These are phyloP conservation scores for Pardalotus punctatus DNA, from an alignment of 2,113 vertebrate species.

Conservation along the genomic window DNA sequence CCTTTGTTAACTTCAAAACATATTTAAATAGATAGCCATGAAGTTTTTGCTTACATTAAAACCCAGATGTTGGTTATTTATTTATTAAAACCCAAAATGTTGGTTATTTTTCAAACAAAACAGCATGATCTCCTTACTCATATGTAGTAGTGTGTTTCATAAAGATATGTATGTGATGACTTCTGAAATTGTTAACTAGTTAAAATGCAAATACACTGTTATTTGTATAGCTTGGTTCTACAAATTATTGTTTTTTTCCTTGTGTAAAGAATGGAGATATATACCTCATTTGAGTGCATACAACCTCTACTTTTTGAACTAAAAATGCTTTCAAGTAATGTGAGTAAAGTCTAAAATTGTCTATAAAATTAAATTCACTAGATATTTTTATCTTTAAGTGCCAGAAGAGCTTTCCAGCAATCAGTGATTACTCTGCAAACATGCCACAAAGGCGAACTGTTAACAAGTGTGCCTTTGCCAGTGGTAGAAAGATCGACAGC, in stretches of 20 bases:
- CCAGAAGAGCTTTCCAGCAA: constrained; percentile 73
- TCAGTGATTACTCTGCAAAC: constrained; percentile 65
- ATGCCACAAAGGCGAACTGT: constrained; percentile 65
- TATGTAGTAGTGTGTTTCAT: constrained; percentile 30
- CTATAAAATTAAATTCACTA: constrained; percentile 70
- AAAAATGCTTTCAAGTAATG: constrained; percentile 58
- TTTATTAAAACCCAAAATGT: constrained; percentile 2
- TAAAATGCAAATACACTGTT: constrained; percentile 53
- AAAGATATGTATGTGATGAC: constrained; percentile 27
- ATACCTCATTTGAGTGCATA: constrained; percentile 48
- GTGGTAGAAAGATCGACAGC: constrained; percentile 69
- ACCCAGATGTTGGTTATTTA: not conserved
- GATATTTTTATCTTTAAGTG: constrained; percentile 66
- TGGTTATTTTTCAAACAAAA: constrained; percentile 15
- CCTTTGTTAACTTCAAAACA: constrained; percentile 36
- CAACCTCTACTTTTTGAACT: constrained; percentile 27
- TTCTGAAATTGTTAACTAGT: constrained; percentile 38
- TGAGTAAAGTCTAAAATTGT: constrained; percentile 61
- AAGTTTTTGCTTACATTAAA: constrained; percentile 42
- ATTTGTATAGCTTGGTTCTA: constrained; percentile 48
- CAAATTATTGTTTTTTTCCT: constrained; percentile 33
- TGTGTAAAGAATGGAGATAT: constrained; percentile 53
- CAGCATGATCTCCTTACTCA: constrained; percentile 13
- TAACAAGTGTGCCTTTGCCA: constrained; percentile 71
- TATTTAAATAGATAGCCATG: constrained; percentile 44